Evolutionary conservation across 2,113 vertebrate species (phyloP), one percentile per base, ranked within the genome.

Genomic region (Lasiurus borealis): DNA sequence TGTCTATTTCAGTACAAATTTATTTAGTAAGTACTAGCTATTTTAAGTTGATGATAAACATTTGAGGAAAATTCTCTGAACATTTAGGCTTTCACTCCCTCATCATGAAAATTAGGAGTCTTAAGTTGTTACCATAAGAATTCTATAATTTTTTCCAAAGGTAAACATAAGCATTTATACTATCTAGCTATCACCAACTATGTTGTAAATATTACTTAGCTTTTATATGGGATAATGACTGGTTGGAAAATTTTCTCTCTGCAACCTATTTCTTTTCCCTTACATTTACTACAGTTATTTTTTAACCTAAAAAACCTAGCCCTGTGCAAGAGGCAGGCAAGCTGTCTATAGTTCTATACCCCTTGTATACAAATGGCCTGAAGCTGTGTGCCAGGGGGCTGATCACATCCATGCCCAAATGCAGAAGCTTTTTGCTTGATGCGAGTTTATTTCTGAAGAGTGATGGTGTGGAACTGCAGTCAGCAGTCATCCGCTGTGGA

Each of bases 401-500:
- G 93, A 97, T 82, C 78, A 81, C 40, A 85, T 87, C 93, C 46
- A 7, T 2, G 68, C 57, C 93, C 82, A 69, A 7, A 54, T 2
- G 3, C 11, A 44, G 91, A 84, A 76, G 94, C 44, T 93, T 91
- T 96, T 72, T 90, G 88, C 95, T 88, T 77, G 96, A 88, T 91
- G 7, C 0, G 23, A 2, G 71, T 31, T 68, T 77, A 73, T 76
- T 93, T 91, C 95, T 57, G 2, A 85, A 97, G 82, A 59, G 44
- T 91, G 93, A 95, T 68, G 48, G 57, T 46, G 50, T 95, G 76
- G 91, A 97, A 94, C 92, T 93, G 92, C 93, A 95, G 94, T 96
- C 94, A 83, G 96, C 88, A 96, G 92, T 91, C 95, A 96, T 71
- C 64, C 64, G 69, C 95, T 90, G 90, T 80, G 77, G 97, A 96